phyloP scores from a whole-genome alignment of 2,888 invertebrate species.

The Orchestes rusci region DNA sequence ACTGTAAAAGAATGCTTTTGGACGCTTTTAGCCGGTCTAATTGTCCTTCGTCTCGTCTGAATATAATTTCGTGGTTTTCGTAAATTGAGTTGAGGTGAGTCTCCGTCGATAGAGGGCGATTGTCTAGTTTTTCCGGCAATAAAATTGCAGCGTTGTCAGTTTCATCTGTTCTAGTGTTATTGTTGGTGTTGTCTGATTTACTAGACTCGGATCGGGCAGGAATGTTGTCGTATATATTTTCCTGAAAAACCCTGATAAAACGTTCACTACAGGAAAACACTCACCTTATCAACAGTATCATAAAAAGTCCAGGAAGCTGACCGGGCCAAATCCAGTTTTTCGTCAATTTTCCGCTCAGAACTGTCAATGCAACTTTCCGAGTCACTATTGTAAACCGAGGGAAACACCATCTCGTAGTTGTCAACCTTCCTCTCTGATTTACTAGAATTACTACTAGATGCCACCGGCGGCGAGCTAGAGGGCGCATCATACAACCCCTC shows the following conservation, averaged over 20 bases:
- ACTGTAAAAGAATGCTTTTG: constrained; percentile 63
- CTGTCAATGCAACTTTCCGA: constrained; percentile 26
- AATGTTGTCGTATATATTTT: constrained; percentile 27
- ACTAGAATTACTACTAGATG: constrained; percentile 40
- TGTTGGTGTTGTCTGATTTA: too few relatives aligned
- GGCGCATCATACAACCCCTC: constrained; percentile 52
- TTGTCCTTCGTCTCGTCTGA: constrained; percentile 4
- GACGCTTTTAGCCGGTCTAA: constrained; percentile 32
- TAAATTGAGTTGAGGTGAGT: constrained; percentile 42
- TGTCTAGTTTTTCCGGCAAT: neutral
- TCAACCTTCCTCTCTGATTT: constrained; percentile 20
- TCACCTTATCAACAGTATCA: constrained; percentile 39
- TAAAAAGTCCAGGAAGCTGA: constrained; percentile 51
- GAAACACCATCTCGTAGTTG: constrained; percentile 45
- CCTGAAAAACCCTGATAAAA: too few relatives aligned
- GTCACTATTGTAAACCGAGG: constrained; percentile 37
- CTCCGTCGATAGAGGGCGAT: constrained; percentile 12
- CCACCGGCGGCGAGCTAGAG: constrained; percentile 28
- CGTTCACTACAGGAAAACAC: too few relatives aligned
- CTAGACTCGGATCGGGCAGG: too few relatives aligned
- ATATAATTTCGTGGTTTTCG: constrained; percentile 42
- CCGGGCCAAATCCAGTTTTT: constrained; percentile 35
- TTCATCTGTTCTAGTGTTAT: constrained; percentile 26
- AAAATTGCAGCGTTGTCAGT: constrained; percentile 2
- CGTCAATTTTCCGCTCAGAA: constrained; percentile 1